Conservation (phyloP, 2,888 invertebrate species). For the Subacronicta megacephala region DNA sequence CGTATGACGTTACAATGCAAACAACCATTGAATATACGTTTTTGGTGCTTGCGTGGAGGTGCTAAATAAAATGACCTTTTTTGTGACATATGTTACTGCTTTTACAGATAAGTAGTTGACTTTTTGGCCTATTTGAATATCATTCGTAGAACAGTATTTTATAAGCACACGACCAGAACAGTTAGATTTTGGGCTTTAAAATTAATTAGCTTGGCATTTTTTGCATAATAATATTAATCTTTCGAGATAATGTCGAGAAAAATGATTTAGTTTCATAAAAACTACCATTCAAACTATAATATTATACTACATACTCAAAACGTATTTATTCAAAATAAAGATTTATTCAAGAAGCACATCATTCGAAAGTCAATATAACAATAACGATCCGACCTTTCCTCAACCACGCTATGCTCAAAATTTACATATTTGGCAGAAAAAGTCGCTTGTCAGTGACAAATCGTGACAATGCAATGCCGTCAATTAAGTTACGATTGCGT, state of each 20-base stretch:
- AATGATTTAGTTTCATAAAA: too few relatives aligned
- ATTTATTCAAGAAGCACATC: too few relatives aligned
- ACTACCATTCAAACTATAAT: too few relatives aligned
- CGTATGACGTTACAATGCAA: slow-evolving; percentile 22
- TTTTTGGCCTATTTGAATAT: neutral
- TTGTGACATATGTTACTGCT: neutral
- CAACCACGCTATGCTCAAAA: neutral
- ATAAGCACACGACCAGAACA: neutral
- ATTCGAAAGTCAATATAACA: too few relatives aligned
- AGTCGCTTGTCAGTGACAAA: neutral
- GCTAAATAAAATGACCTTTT: slow-evolving; percentile 39
- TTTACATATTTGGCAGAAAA: slow-evolving; percentile 14
- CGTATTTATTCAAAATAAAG: neutral
- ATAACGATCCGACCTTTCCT: too few relatives aligned
- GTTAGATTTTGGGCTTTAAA: too few relatives aligned
- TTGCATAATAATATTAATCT: too few relatives aligned
- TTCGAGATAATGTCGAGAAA: too few relatives aligned
- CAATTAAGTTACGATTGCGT: slow-evolving; percentile 17
- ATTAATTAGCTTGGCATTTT: too few relatives aligned
- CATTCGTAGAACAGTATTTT: neutral
- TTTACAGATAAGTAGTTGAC: too few relatives aligned
- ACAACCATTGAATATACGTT: slow-evolving; percentile 10
- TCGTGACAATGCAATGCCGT: slow-evolving; percentile 3
- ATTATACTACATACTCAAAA: neutral
- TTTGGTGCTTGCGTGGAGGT: slow-evolving; percentile 8